Percentiles rank a stretch among this genome's conserved stretches.
Evolutionary conservation across 2,113 vertebrate species (phyloP).

Genomic region (Rattus rattus): DNA sequence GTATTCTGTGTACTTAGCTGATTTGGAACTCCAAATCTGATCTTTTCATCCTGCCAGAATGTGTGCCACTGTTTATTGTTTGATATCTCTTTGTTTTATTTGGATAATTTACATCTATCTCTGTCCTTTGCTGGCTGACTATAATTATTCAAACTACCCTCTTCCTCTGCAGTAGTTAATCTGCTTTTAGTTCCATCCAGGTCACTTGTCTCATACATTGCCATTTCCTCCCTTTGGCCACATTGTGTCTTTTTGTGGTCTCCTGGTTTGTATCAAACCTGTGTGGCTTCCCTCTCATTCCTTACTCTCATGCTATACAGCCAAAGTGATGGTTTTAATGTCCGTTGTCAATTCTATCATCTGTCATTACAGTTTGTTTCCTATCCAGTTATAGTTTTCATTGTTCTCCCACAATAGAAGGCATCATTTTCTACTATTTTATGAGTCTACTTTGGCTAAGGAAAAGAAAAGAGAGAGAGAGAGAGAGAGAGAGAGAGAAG

Average conservation of each 20-base stretch:
- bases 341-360: not conserved
- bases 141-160: not conserved
- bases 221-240: not conserved
- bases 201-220: not conserved
- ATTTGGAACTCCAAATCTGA: not conserved
- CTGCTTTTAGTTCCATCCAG: not conserved
- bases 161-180: not conserved
- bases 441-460: not conserved
- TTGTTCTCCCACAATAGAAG: not conserved
- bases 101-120: not conserved
- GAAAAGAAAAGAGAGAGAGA: too few relatives aligned
- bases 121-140: too few relatives aligned
- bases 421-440: not conserved
- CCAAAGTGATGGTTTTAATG: not conserved
- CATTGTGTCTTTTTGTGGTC: not conserved
- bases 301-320: not conserved
- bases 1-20: not conserved
- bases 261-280: not conserved
- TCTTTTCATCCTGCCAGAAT: not conserved
- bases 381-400: not conserved
- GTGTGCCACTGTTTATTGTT: not conserved
- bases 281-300: not conserved
- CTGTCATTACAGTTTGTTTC: conserved; percentile 28
- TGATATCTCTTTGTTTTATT: not conserved
- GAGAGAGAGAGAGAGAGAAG: fast-evolving